A percentile compares a stretch with the other conserved stretches of the same genome.
Conservation (phyloP, 2,113 vertebrate genomes). For the zebrafish (Danio rerio) region GRCz12tu NC_133189.1:38748001-38748500, state of each 20-base stretch:
- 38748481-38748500: background rate
- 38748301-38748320: slow-evolving; percentile 32
- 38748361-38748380: background rate
- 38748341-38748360: slow-evolving; percentile 33
- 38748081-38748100: too few relatives aligned
- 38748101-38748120: too few relatives aligned
- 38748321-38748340: slow-evolving; percentile 27
- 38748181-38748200: background rate
- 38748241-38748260: slow-evolving; percentile 8
- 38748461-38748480: background rate
- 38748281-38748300: slow-evolving; percentile 18
- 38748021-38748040: too few relatives aligned
- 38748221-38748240: slow-evolving; percentile 12
- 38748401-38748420: slow-evolving; percentile 9
- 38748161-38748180: background rate
- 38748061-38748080: too few relatives aligned
- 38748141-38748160: background rate
- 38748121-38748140: too few relatives aligned
- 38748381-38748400: background rate
- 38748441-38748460: slow-evolving; percentile 3
- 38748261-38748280: slow-evolving; percentile 24
- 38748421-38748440: slow-evolving; percentile 2
- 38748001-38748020: too few relatives aligned
- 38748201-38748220: slow-evolving; percentile 10
- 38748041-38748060: too few relatives aligned